Conservation (phyloP, 1,140 invertebrate genomes). For the Laupala kohalensis region DNA sequence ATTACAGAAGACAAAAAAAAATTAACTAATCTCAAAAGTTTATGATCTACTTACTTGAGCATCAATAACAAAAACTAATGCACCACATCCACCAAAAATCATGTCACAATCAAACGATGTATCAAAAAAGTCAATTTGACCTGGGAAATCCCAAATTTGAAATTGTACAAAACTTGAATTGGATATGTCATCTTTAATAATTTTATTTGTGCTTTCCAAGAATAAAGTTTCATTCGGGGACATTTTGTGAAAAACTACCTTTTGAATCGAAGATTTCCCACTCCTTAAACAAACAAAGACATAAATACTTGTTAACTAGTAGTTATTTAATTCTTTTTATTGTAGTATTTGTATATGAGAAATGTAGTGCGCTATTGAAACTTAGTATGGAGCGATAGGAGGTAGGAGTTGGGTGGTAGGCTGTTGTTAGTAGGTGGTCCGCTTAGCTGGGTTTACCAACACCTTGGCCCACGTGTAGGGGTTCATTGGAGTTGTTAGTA, state of each 20-base stretch:
- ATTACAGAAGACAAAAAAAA: neutral
- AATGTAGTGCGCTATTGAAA: too few relatives aligned
- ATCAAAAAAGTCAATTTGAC: constrained; percentile 96
- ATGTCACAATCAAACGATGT: constrained; percentile 88
- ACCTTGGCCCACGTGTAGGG: too few relatives aligned
- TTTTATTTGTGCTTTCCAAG: constrained; percentile 95
- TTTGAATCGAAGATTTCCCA: constrained; percentile 99
- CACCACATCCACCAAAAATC: constrained; percentile 90
- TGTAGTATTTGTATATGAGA: too few relatives aligned
- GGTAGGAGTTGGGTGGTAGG: too few relatives aligned
- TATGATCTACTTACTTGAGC: constrained; percentile 59
- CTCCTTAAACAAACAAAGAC: constrained; percentile 49
- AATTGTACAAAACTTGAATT: constrained; percentile 99
- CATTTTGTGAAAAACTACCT: constrained; percentile 99
- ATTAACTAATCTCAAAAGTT: neutral
- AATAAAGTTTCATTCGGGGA: constrained; percentile 99
- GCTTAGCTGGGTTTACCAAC: too few relatives aligned
- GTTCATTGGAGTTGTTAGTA: too few relatives aligned
- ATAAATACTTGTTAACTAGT: neutral
- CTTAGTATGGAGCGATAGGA: too few relatives aligned
- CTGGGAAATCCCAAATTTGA: constrained; percentile 99
- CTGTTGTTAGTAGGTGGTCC: too few relatives aligned
- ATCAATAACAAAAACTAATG: constrained; percentile 97
- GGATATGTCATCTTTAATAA: constrained; percentile 93
- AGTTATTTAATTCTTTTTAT: too few relatives aligned